phyloP scores from a whole-genome alignment of 2,888 invertebrate genomes.

The Neria commutata region DNA sequence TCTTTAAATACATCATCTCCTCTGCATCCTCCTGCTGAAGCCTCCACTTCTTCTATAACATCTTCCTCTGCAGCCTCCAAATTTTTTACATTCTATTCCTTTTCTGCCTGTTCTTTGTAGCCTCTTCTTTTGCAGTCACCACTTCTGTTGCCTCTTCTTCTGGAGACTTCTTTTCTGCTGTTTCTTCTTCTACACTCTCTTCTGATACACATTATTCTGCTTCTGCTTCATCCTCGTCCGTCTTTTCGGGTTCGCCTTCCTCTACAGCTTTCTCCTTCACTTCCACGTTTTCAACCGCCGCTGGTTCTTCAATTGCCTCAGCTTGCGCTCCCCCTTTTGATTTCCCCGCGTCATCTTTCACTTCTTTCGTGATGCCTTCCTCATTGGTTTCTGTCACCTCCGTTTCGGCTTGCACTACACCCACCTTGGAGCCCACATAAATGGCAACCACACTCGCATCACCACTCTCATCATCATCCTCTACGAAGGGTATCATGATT shows the following conservation, averaged over 20 bases:
- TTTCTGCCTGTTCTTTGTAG: not conserved
- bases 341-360: not conserved
- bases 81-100: not conserved
- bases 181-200: conserved; percentile 3
- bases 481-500: conserved; percentile 1
- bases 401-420: not conserved
- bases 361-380: not conserved
- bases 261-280: not conserved
- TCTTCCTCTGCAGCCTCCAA: not conserved
- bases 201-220: not conserved
- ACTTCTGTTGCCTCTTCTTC: not conserved
- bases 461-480: conserved; percentile 52
- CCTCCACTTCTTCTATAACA: not conserved
- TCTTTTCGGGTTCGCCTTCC: not conserved
- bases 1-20: not conserved
- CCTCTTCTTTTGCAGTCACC: not conserved
- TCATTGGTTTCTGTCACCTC: not conserved
- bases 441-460: conserved; percentile 72
- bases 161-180: not conserved
- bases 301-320: not conserved
- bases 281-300: not conserved
- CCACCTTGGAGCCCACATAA: conserved; percentile 65
- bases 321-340: too few species aligned
- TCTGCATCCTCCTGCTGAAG: not conserved
- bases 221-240: not conserved